These are phyloP conservation scores for Nemotelus pantherinus DNA, from an alignment of 2,888 invertebrate genomes.

Conservation along the genomic window DNA sequence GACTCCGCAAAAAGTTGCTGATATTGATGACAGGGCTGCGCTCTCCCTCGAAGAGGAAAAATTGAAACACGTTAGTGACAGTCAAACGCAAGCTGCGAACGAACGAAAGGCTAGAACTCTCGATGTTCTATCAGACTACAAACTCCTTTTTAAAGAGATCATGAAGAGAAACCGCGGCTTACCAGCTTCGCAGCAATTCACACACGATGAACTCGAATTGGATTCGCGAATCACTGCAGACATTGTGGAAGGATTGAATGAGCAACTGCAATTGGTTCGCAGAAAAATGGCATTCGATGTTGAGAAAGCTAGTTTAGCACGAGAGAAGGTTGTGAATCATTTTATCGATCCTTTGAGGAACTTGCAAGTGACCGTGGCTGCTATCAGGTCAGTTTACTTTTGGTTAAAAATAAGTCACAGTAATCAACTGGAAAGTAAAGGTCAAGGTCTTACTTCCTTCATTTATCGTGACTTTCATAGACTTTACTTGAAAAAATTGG, in stretches of 20 bases:
- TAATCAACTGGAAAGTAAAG: not conserved
- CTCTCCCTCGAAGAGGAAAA: slow-evolving; percentile 72
- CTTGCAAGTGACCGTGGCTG: slow-evolving; percentile 70
- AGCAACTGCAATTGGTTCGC: slow-evolving; percentile 71
- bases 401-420: slow-evolving; percentile 1
- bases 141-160: slow-evolving; percentile 70
- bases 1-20: slow-evolving; percentile 50
- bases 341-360: slow-evolving; percentile 75
- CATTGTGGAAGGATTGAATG: slow-evolving; percentile 69
- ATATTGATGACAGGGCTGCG: slow-evolving; percentile 58
- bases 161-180: slow-evolving; percentile 69
- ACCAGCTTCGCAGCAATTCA: slow-evolving; percentile 69
- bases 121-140: slow-evolving; percentile 67
- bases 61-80: slow-evolving; percentile 73
- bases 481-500: no score
- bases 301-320: slow-evolving; percentile 73
- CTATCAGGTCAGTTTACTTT: slow-evolving; percentile 65
- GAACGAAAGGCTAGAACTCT: slow-evolving; percentile 72
- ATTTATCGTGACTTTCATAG: not conserved
- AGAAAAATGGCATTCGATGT: slow-evolving; percentile 75
- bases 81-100: slow-evolving; percentile 71
- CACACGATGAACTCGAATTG: slow-evolving; percentile 72
- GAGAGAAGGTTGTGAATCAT: slow-evolving; percentile 72
- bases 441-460: not conserved
- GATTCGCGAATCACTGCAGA: slow-evolving; percentile 74